Evolutionary conservation across 1,140 invertebrate genomes (phyloP), one percentile per base, ranked within the genome.

Genomic region (Harpegnathos saltator): DNA sequence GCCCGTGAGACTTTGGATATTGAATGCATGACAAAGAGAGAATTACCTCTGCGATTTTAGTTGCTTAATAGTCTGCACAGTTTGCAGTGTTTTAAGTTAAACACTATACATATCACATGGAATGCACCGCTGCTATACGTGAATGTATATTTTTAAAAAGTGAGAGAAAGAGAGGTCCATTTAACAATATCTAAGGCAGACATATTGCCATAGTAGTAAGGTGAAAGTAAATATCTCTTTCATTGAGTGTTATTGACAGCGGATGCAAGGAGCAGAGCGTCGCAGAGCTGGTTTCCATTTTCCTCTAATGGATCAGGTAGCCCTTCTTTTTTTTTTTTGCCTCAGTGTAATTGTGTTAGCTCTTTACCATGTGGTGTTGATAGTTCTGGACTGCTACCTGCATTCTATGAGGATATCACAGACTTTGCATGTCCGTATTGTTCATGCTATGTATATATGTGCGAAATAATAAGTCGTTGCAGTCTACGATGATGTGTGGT

Each of bases 271-370:
- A 74, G 66, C 86, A 75, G 71, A 85, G 44, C 89, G 88, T 63
- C 92, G 91, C 73, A 93, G 83, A 87, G 80, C 92, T 89, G 92
- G 91, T 85, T 92, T 92, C 85, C 90, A 87, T 91, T 92, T 90
- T 88, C 89, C 91, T 29, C 82, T 92, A 48, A 54, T 80, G 69
- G 87, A 88, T 52, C 85, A 92, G 92, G 92, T 92, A 93, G 85
- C 22, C 48, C 19, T 69, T 19, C 22, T 38, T 38, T 88, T n/a
- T 87, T 78, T 69, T 80, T 87, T 56, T 56, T 84, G n/a, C 59
- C 73, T 68, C 19, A 83, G 74, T 72, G 81, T 82, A 83, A 68
- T 38, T 84, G 19, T 89, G 65, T 85, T 44, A 24, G 54, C 26
- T 63, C 24, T 74, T 89, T 65, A 75, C 75, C 48, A 71, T 72